Evolutionary conservation across 2,797 vertebrate species (phyloP).

Genomic region (Lindbergichthys nudifrons): DNA sequence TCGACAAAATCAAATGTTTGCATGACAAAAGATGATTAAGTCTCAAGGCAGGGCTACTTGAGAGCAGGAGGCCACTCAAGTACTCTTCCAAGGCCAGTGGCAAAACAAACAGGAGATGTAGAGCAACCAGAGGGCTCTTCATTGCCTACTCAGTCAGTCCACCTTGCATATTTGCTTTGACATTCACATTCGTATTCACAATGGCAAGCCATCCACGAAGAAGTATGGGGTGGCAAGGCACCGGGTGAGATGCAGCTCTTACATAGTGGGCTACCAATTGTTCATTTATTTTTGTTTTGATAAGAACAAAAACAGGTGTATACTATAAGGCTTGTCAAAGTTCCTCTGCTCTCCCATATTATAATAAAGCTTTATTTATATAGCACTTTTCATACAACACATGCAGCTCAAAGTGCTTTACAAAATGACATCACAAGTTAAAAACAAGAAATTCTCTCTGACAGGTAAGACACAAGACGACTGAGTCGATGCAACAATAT

Average conservation of each 20-base stretch:
- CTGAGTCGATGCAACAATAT: too few species aligned
- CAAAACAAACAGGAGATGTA: constrained; percentile 74
- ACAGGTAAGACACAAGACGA: too few species aligned
- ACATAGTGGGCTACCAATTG: background rate
- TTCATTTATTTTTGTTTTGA: constrained; percentile 10
- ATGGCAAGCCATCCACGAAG: constrained; percentile 18
- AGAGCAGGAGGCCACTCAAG: constrained; percentile 74
- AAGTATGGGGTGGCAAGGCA: constrained; percentile 16
- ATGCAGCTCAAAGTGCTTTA: too few species aligned
- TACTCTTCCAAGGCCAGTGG: constrained; percentile 64
- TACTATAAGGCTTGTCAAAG: background rate
- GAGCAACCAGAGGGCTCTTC: constrained; percentile 69
- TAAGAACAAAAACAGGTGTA: constrained; percentile 1
- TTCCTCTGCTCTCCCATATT: background rate
- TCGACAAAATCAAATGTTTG: constrained; percentile 70
- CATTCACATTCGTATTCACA: constrained; percentile 60
- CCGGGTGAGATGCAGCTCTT: constrained; percentile 19
- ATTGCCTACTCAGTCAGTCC: constrained; percentile 55
- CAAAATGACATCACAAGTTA: too few species aligned
- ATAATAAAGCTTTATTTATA: too few species aligned
- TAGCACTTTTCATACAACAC: too few species aligned
- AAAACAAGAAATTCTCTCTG: too few species aligned
- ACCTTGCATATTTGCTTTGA: constrained; percentile 73
- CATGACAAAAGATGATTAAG: constrained; percentile 78
- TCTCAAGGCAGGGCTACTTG: constrained; percentile 56